Evolutionary conservation across 2,888 invertebrate genomes (phyloP).

Genomic region (Perizoma affinitatum): DNA sequence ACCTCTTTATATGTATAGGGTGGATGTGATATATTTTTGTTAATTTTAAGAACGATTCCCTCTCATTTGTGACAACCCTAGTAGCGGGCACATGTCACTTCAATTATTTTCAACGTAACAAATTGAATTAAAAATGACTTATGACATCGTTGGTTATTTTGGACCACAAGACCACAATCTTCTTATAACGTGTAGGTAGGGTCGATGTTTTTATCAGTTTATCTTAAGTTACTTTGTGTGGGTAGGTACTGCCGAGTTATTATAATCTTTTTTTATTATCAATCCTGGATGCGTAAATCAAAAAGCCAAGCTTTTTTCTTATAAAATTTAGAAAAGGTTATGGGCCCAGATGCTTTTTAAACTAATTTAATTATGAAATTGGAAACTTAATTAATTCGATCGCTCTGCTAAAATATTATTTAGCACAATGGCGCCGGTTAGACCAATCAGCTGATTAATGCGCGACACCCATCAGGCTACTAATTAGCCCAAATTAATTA

Average conservation of each 20-base stretch:
- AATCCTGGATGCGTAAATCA: no score
- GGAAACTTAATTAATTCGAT: constrained; percentile 4
- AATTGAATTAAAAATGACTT: constrained; percentile 19
- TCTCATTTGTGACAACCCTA: constrained; percentile 14
- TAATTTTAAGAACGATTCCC: no score
- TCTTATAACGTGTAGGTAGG: not conserved
- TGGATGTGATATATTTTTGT: no score
- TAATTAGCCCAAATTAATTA: constrained; percentile 74
- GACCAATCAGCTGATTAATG: constrained; percentile 72
- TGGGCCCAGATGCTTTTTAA: not conserved
- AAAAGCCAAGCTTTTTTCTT: no score
- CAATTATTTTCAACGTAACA: constrained; percentile 22
- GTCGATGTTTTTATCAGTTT: no score
- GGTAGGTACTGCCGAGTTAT: no score
- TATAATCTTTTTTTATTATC: no score
- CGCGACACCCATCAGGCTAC: constrained; percentile 72
- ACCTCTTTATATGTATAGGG: no score
- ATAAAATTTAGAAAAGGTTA: no score
- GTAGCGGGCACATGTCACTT: constrained; percentile 16
- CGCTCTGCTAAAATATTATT: constrained; percentile 27
- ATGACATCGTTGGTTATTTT: constrained; percentile 12
- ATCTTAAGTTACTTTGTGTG: no score
- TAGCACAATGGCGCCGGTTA: constrained; percentile 36
- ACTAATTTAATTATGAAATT: no score
- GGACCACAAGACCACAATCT: not conserved